A percentile compares a stretch with the other conserved stretches of the same genome.
Conservation (phyloP, 2,113 vertebrate genomes). For the Trachemys scripta region DNA sequence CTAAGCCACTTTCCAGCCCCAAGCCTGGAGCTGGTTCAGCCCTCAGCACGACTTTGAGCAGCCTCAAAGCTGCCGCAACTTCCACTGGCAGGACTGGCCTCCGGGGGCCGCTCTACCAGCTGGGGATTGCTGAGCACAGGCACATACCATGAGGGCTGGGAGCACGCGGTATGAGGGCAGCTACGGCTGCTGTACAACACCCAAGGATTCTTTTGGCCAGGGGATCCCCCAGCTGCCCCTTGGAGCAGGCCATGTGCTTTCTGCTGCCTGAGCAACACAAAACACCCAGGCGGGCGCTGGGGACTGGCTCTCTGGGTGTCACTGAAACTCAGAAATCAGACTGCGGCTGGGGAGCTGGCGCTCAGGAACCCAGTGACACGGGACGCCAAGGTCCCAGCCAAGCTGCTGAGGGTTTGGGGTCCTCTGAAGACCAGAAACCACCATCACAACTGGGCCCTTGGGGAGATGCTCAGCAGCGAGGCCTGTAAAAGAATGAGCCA, state of each 20-base stretch:
- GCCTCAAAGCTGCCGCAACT: not conserved
- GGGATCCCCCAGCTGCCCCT: no score
- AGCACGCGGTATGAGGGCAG: not conserved
- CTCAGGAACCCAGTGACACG: not conserved
- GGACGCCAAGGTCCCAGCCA: not conserved
- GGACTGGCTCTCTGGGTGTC: no score
- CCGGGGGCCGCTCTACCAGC: rapidly evolving
- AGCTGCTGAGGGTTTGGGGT: not conserved
- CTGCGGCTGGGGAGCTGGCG: no score
- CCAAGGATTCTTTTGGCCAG: not conserved
- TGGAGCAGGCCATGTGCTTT: not conserved
- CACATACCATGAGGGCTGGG: no score
- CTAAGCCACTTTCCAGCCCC: not conserved
- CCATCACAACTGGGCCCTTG: not conserved
- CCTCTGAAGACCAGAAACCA: not conserved
- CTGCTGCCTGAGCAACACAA: no score
- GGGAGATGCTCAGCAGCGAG: not conserved
- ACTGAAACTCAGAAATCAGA: not conserved
- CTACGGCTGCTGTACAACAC: not conserved
- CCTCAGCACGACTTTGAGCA: not conserved
- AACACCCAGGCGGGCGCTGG: no score
- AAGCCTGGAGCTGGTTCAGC: not conserved
- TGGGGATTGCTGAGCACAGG: not conserved
- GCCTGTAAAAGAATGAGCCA: not conserved
- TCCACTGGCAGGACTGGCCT: not conserved